Evolutionary conservation across 2,797 vertebrate species (phyloP), one percentile per base, ranked within the genome.

Genomic region (Characodon lateralis): DNA sequence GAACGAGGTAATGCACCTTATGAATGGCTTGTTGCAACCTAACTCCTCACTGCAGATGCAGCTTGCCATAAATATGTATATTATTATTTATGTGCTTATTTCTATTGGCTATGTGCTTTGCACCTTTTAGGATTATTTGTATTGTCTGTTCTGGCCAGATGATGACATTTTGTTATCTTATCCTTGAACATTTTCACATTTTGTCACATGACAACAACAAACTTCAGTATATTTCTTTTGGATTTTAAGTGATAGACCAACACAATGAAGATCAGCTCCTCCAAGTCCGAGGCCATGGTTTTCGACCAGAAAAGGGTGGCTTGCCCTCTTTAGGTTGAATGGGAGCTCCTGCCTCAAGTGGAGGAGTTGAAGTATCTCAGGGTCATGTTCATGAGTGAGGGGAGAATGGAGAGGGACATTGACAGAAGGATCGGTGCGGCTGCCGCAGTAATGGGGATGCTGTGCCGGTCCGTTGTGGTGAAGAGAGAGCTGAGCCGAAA

Each of bases 21-120:
- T 85, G 53, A 16, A 20, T 65, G 65, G 71, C 65, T 73, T 14
- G 41, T 35, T 82, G 88, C 69, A 91, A 91, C 74, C 78, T 63
- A 82, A 93, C 74, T 89, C 89, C 78, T 85, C 81, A 73, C 81
- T 91, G 87, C 85, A 89, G 84, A 87, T 72, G 76, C 68, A 59
- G 43, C 43, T 24, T 76, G 20, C 35, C 35, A 35, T 35, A 35
- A 35, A 35, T 35, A 35, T 35, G 35, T 35, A 35, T 3, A 35
- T 4, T 35, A 35, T 41, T 43, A 24, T 68, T 22, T n/a, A 68
- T 41, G 3, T 12, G 12, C 22, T 41, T 12, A 1, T 66, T 66
- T 41, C 3, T 65, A 9, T 39, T 24, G 20, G 28, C 14, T 63
- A 10, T 65, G 20, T 65, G 20, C 35, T 53, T 53, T 53, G 18